These are phyloP conservation scores for Leptestheria dahalacensis DNA, from an alignment of 1,140 invertebrate species.

Conservation along the genomic window DNA sequence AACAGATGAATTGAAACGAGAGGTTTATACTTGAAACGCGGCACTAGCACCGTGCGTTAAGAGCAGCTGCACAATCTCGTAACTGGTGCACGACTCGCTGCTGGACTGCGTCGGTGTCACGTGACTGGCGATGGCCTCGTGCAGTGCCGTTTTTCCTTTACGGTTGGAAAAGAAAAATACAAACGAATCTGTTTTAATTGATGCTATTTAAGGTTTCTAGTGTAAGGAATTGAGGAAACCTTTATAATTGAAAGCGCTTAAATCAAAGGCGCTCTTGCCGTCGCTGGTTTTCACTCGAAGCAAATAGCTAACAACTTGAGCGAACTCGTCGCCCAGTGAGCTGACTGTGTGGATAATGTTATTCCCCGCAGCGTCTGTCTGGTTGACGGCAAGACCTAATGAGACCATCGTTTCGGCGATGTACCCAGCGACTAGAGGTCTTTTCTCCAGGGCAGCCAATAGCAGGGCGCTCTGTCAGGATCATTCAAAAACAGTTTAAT, in stretches of 20 bases:
- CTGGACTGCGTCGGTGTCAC: not conserved
- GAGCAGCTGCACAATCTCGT: not conserved
- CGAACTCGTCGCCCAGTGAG: slow-evolving; percentile 4
- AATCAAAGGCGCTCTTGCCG: slow-evolving; percentile 4
- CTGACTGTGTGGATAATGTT: slow-evolving; percentile 8
- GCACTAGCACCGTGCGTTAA: slow-evolving; percentile 10
- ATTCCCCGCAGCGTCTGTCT: slow-evolving; percentile 3
- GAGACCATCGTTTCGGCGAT: slow-evolving; percentile 12
- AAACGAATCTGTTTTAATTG: slow-evolving; percentile 4
- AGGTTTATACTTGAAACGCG: not conserved
- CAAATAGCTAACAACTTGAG: slow-evolving; percentile 4
- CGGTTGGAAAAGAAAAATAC: not conserved
- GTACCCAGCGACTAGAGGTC: slow-evolving; percentile 10
- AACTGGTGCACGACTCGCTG: not conserved
- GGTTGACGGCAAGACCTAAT: slow-evolving; percentile 4
- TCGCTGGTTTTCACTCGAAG: not conserved
- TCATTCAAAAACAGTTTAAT: no score
- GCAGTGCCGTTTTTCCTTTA: not conserved
- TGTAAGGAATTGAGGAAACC: no score
- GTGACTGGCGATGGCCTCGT: not conserved
- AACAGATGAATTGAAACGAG: not conserved
- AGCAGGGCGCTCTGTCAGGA: slow-evolving; percentile 12
- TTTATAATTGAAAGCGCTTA: slow-evolving; percentile 7
- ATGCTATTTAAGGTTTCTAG: no score
- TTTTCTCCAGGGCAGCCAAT: slow-evolving; percentile 2